Conservation (phyloP, 1,140 invertebrate species). For the Limonius californicus region DNA sequence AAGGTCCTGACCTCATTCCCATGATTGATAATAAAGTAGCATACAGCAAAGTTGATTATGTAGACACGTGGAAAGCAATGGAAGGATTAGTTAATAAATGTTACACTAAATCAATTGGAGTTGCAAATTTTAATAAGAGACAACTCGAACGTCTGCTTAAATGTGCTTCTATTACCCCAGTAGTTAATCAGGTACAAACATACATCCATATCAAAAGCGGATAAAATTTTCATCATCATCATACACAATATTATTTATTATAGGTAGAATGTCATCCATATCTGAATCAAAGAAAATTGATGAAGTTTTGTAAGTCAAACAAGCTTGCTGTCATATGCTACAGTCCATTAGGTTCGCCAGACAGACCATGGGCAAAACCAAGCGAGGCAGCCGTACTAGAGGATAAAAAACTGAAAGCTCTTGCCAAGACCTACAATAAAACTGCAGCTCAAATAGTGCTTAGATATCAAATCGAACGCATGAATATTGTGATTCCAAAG, state of each 20-base stretch:
- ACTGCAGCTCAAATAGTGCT: conserved; percentile 58
- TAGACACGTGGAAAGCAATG: conserved; percentile 80
- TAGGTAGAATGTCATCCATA: conserved; percentile 49
- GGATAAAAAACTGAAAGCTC: conserved; percentile 53
- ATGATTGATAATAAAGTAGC: conserved; percentile 46
- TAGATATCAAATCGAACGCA: conserved; percentile 53
- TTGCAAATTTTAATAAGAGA: conserved; percentile 80
- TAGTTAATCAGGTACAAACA: conserved; percentile 63
- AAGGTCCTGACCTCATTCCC: conserved; percentile 47
- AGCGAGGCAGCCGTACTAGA: conserved; percentile 65
- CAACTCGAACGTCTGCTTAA: conserved; percentile 69
- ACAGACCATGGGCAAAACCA: conserved; percentile 62
- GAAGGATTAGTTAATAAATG: conserved; percentile 68
- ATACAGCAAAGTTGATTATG: conserved; percentile 59
- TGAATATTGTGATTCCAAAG: conserved; percentile 61
- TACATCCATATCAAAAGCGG: too few species aligned
- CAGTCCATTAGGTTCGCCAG: conserved; percentile 67
- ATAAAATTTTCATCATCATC: too few species aligned
- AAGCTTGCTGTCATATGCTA: conserved; percentile 71
- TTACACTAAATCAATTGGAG: conserved; percentile 69
- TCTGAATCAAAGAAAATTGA: conserved; percentile 39
- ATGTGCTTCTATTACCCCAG: conserved; percentile 64
- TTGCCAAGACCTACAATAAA: conserved; percentile 61
- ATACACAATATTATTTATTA: too few species aligned
- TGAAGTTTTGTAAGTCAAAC: conserved; percentile 59